Conservation (phyloP, 2,797 vertebrate genomes). For the Darevskia nairensis region DNA sequence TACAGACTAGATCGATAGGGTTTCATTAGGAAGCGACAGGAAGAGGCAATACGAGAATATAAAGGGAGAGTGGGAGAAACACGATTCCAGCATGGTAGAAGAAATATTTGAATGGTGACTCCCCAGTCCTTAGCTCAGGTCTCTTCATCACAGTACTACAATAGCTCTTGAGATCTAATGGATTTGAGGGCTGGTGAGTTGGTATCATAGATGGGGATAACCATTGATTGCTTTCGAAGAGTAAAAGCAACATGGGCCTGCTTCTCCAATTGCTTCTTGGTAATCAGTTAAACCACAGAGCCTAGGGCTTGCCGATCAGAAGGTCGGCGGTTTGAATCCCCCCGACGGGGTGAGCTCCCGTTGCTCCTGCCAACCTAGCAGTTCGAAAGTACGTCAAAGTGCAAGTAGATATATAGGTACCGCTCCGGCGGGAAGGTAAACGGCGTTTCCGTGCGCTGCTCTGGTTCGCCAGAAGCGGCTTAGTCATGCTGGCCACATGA, state of each 20-base stretch:
- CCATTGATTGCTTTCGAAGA: neutral
- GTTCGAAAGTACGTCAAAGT: too few relatives aligned
- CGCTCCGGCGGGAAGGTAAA: too few relatives aligned
- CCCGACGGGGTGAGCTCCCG: too few relatives aligned
- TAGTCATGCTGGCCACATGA: too few relatives aligned
- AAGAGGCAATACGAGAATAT: constrained; percentile 71
- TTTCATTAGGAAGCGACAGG: constrained; percentile 72
- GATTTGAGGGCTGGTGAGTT: neutral
- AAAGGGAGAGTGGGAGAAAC: constrained; percentile 30
- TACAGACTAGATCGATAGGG: constrained; percentile 75
- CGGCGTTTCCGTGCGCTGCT: too few relatives aligned
- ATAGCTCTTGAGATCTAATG: neutral
- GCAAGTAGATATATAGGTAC: too few relatives aligned
- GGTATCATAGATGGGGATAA: neutral
- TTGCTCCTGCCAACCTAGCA: too few relatives aligned
- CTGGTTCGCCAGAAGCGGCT: too few relatives aligned
- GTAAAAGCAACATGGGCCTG: neutral
- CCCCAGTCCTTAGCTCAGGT: neutral
- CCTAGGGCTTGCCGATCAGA: too few relatives aligned
- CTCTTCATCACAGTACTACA: too few relatives aligned
- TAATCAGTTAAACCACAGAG: too few relatives aligned
- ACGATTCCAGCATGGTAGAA: neutral
- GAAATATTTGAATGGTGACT: neutral
- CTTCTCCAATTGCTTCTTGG: neutral
- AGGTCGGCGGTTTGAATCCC: too few relatives aligned